phyloP scores from a whole-genome alignment of 2,113 vertebrate species.

The Labrus mixtus region DNA sequence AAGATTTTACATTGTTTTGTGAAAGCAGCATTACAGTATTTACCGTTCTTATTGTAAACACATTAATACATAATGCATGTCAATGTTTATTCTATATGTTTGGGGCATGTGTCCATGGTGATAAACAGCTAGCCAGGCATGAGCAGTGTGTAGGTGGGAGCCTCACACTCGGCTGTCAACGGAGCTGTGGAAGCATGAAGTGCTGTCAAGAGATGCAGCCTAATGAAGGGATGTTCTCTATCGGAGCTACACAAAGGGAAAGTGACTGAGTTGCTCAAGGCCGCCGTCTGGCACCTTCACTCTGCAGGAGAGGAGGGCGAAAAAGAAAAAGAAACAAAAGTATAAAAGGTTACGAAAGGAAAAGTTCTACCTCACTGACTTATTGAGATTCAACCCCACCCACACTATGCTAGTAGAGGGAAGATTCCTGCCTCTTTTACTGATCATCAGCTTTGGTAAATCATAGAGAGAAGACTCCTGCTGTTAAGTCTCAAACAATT shows the following conservation, averaged over 20 bases:
- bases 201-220: conserved; percentile 71
- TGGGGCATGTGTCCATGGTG: conserved; percentile 18
- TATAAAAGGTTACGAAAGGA: conserved; percentile 27
- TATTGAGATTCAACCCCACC: conserved; percentile 54
- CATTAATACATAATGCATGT: too few species aligned
- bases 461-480: background rate
- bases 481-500: background rate
- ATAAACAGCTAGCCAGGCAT: conserved; percentile 31
- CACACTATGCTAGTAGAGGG: conserved; percentile 21
- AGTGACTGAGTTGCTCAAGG: conserved; percentile 70
- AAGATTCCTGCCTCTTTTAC: conserved; percentile 10
- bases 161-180: conserved; percentile 60
- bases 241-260: conserved; percentile 61
- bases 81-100: conserved; percentile 26
- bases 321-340: conserved; percentile 17
- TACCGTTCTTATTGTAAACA: background rate
- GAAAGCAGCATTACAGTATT: background rate
- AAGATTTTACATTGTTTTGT: background rate
- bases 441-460: conserved; percentile 37
- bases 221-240: conserved; percentile 75
- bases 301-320: conserved; percentile 44
- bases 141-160: conserved; percentile 62
- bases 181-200: conserved; percentile 66
- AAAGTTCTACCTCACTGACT: conserved; percentile 55
- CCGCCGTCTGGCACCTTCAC: conserved; percentile 66